A percentile compares a stretch with the other conserved stretches of the same genome.
Evolutionary conservation across 2,888 invertebrate genomes (phyloP).

Genomic region (Junonia oenone): DNA sequence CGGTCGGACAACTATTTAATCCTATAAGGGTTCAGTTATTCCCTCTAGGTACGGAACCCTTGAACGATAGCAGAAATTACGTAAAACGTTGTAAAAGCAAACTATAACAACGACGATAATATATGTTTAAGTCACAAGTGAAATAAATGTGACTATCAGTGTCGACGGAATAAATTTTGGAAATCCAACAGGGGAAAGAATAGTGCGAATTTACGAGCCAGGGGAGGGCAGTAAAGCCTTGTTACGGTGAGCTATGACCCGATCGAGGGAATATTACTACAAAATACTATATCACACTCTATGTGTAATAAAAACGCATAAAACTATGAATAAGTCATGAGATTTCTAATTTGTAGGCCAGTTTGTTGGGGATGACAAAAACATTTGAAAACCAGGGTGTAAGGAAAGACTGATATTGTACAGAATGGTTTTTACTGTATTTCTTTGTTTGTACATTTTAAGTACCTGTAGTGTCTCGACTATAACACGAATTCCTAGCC

Average conservation of each 20-base stretch:
- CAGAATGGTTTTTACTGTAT: too few species aligned
- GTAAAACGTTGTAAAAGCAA: not conserved
- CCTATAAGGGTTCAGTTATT: too few species aligned
- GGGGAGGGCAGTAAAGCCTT: slow-evolving; percentile 68
- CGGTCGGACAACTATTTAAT: too few species aligned
- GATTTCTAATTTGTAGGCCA: not conserved
- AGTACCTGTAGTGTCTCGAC: too few species aligned
- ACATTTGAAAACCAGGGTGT: not conserved
- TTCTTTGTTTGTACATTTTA: too few species aligned
- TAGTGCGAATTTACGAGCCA: slow-evolving; percentile 71
- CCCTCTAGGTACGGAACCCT: too few species aligned
- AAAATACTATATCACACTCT: slow-evolving; percentile 25
- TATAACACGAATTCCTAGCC: too few species aligned
- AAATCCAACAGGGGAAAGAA: slow-evolving; percentile 69
- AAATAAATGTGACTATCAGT: slow-evolving; percentile 46
- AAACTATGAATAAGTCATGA: not conserved
- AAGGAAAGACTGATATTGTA: not conserved
- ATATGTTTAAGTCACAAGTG: slow-evolving; percentile 32
- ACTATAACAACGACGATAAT: too few species aligned
- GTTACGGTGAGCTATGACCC: slow-evolving; percentile 71
- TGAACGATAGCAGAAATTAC: not conserved
- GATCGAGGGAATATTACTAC: slow-evolving; percentile 50
- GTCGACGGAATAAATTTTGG: slow-evolving; percentile 63
- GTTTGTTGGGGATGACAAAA: not conserved
- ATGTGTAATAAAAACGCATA: slow-evolving; percentile 15